Evolutionary conservation across 2,797 vertebrate genomes (phyloP).

Genomic region (Xiphorhynchus erythropygius): DNA sequence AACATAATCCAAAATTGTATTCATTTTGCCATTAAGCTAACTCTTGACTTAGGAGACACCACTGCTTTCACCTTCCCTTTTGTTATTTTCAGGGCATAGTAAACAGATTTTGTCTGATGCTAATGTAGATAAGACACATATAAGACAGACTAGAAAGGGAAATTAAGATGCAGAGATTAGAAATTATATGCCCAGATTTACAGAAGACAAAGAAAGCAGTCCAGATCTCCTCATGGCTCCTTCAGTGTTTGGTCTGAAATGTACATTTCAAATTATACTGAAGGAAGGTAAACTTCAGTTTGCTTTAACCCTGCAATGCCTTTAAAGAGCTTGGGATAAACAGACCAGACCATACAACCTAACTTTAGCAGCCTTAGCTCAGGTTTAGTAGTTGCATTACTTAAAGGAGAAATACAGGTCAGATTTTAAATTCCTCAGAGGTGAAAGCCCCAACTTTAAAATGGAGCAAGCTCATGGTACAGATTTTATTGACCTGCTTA

Average conservation of each 20-base stretch:
- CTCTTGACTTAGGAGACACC: neutral
- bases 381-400: neutral
- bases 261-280: neutral
- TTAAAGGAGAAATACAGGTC: slow-evolving; percentile 9
- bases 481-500: slow-evolving; percentile 58
- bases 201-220: neutral
- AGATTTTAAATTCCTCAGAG: slow-evolving; percentile 34
- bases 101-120: neutral
- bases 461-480: neutral
- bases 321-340: neutral
- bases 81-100: neutral
- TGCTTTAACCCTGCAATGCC: neutral
- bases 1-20: neutral
- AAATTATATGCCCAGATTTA: neutral
- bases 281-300: neutral
- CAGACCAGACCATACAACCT: neutral
- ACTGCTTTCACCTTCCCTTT: slow-evolving; percentile 1
- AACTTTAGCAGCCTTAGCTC: neutral
- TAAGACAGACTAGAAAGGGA: neutral
- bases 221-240: neutral
- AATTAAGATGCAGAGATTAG: neutral
- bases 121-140: neutral
- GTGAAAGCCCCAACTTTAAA: slow-evolving; percentile 24
- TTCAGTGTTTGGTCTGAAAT: neutral
- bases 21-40: neutral